Evolutionary conservation across 2,797 vertebrate species (phyloP).

Genomic region (Mus spretus): DNA sequence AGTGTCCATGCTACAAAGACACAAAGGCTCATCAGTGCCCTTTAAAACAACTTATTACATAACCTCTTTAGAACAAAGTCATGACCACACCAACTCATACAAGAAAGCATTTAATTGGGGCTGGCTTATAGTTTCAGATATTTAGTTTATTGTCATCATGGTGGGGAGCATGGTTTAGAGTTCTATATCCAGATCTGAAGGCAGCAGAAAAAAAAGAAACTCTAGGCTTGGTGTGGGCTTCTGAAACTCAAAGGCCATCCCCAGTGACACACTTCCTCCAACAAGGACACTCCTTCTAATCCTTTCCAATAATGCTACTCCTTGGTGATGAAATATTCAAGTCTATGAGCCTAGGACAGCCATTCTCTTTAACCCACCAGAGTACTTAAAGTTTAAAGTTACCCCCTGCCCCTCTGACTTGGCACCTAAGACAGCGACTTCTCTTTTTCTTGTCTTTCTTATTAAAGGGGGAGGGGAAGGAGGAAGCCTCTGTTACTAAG

Average conservation of each 20-base stretch:
- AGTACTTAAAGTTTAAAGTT: background rate
- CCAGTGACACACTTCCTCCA: background rate
- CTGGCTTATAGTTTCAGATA: too few species aligned
- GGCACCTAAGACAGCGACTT: background rate
- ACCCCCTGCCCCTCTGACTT: background rate
- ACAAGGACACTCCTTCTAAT: background rate
- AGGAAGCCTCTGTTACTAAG: background rate
- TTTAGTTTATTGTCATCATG: too few species aligned
- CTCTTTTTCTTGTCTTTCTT: background rate
- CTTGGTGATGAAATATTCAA: background rate
- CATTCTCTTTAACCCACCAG: background rate
- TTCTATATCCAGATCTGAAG: too few species aligned
- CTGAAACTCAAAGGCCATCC: background rate
- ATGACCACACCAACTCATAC: too few species aligned
- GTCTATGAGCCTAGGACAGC: background rate
- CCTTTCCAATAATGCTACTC: background rate
- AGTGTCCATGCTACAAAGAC: background rate
- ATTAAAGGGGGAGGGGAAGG: background rate
- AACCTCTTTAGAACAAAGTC: background rate
- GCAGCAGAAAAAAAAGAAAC: background rate
- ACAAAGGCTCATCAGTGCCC: background rate
- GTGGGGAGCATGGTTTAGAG: too few species aligned
- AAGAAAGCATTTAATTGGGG: too few species aligned
- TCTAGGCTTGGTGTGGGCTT: background rate
- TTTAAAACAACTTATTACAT: background rate